These are phyloP conservation scores for Gymnocypris eckloni DNA, from an alignment of 2,797 vertebrate species.

Conservation along the genomic window DNA sequence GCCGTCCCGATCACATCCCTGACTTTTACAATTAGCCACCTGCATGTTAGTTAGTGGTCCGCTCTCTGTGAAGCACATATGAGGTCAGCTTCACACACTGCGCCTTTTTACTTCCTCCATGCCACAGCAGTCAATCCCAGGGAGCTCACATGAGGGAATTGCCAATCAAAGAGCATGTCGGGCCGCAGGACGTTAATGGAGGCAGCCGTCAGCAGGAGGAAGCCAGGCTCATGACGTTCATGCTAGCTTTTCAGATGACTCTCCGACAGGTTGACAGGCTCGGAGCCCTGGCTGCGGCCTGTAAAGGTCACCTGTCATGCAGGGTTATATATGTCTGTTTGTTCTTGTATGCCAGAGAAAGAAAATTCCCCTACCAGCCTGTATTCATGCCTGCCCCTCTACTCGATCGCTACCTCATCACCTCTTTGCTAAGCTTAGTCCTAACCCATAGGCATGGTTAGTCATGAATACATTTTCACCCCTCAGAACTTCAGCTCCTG, in stretches of 20 bases:
- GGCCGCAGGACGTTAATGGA: conserved; percentile 50
- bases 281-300: conserved; percentile 49
- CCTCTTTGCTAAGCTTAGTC: conserved; percentile 33
- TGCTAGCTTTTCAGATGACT: conserved; percentile 52
- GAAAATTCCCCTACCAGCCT: conserved; percentile 33
- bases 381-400: conserved; percentile 10
- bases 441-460: conserved; percentile 34
- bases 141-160: conserved; percentile 58
- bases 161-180: conserved; percentile 66
- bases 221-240: conserved; percentile 43
- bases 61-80: conserved; percentile 6
- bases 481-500: conserved; percentile 35
- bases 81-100: conserved; percentile 50
- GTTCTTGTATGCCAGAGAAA: conserved; percentile 43
- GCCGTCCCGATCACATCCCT: conserved; percentile 33
- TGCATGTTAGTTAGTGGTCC: conserved; percentile 23
- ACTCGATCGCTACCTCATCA: conserved; percentile 56
- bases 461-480: conserved; percentile 44
- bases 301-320: conserved; percentile 63
- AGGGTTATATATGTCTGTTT: conserved; percentile 61
- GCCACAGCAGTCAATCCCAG: conserved; percentile 49
- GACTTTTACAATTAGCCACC: conserved; percentile 59
- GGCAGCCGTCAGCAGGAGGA: conserved; percentile 42
- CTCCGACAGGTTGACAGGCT: conserved; percentile 57
- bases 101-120: conserved; percentile 15